A percentile compares a stretch with the other conserved stretches of the same genome.
Conservation (phyloP, 2,113 vertebrate genomes). For the Coregonus clupeaformis region DNA sequence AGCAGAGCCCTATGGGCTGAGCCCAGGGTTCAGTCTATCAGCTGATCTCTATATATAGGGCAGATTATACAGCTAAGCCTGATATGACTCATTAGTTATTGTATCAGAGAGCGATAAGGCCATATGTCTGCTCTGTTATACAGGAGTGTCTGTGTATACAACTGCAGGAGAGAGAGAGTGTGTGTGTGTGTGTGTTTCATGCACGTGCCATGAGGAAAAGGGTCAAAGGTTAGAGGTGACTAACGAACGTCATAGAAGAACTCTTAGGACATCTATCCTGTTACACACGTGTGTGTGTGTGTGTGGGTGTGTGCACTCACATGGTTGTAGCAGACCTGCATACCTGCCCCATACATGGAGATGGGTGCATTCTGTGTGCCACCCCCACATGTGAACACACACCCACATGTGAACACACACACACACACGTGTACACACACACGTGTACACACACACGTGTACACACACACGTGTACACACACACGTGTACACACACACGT, state of each 20-base stretch:
- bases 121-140: neutral
- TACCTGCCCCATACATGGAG: slow-evolving; percentile 20
- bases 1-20: neutral
- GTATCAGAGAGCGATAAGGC: no score
- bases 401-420: no score
- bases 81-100: neutral
- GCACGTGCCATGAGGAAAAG: slow-evolving; percentile 23
- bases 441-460: no score
- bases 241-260: slow-evolving; percentile 8
- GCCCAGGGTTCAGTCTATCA: no score
- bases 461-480: no score
- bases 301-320: slow-evolving; percentile 5
- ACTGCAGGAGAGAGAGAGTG: neutral
- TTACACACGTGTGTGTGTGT: slow-evolving; percentile 8
- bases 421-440: no score
- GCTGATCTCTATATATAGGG: neutral
- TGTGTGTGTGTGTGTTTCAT: slow-evolving; percentile 8
- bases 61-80: neutral
- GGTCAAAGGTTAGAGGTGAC: slow-evolving; percentile 33
- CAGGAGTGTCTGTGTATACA: neutral
- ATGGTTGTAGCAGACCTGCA: slow-evolving; percentile 17
- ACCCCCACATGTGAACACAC: neutral
- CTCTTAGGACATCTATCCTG: slow-evolving; percentile 24
- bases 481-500: no score
- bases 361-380: neutral